Base-by-base conservation (phyloP, 2,113 vertebrate species). In the Guaruba guarouba region DNA sequence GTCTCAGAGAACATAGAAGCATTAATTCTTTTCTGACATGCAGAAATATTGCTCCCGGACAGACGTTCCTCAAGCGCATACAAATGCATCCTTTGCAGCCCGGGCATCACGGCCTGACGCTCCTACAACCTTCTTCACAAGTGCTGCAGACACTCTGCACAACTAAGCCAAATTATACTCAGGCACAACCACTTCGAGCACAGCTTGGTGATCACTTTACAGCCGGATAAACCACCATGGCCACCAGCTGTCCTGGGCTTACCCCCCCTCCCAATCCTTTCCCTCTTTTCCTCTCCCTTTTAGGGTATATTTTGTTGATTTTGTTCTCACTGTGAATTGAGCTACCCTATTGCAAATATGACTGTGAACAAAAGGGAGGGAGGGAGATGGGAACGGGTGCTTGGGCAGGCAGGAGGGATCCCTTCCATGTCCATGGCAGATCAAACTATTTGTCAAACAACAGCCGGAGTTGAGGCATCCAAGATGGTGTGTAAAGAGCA, bases 401-500 rank as follows among this genome's bases (percentile, higher is more conserved):
- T 82, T 92, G 88, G 88, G 92, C 88, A 93, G 91, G 92, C 61
- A 16, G 94, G 85, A 94, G 39, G 59, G 68, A 95, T 83, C 68
- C 41, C 55, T 88, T 86, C 86, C 55, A 81, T 64, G 92, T 90
- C 92, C 96, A 83, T 54, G 80, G 94, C 94, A 94, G 94, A 91
- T 80, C 80, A 86, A 81, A 92, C 73, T 96, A 94, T 96, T 96
- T 95, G 91, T 63, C 90, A 91, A 97, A 94, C 86, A 96, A 96
- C 94, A 94, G 95, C 96, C 88, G 90, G 94, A 97, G 83, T 64
- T 88, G 81, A 96, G 52, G 90, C 61, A 95, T 88, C 93, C 95
- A 96, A 96, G 90, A 95, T 96, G 96, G 94, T 96, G 94, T 94
- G 80, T 94, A 92, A 93, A 94, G 92, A 93, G 91, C 82, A 93